A percentile compares a stretch with the other conserved stretches of the same genome.
phyloP scores from a whole-genome alignment of 2,797 vertebrate species.

The Oreonectes daqikongensis region DNA sequence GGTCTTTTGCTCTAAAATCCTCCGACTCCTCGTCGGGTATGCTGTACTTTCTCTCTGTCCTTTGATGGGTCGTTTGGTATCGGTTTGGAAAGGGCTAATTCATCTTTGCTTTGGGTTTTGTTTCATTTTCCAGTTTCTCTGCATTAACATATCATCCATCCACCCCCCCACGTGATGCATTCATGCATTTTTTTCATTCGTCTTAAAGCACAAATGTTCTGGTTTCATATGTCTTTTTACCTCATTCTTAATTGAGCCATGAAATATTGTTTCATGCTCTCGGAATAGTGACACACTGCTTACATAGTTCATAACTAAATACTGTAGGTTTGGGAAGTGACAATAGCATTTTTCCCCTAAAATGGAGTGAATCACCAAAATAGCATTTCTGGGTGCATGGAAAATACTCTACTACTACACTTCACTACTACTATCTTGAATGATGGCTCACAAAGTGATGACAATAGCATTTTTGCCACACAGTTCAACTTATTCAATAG shows the following conservation, averaged over 20 bases:
- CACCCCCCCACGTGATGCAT: neutral
- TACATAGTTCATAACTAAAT: no score
- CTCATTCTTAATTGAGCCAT: neutral
- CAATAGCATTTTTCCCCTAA: no score
- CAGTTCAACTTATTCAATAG: no score
- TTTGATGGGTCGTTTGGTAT: slow-evolving; percentile 87
- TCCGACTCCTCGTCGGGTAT: slow-evolving; percentile 99
- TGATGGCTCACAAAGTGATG: neutral
- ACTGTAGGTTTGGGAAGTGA: no score
- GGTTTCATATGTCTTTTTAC: neutral
- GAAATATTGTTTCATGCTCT: neutral
- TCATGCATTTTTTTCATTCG: neutral
- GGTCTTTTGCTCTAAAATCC: slow-evolving; percentile 99
- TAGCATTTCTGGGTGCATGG: no score
- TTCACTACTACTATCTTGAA: no score
- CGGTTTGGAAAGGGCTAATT: slow-evolving; percentile 63
- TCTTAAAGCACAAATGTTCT: neutral
- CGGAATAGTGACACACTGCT: neutral
- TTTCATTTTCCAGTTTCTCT: slow-evolving; percentile 55
- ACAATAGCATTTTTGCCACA: neutral
- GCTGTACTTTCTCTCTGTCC: slow-evolving; percentile 91
- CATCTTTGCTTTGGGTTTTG: slow-evolving; percentile 34
- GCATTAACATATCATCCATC: slow-evolving; percentile 18
- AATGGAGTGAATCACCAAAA: neutral
- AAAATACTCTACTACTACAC: no score